Evolutionary conservation across 2,888 invertebrate species (phyloP).

Genomic region (Scaptomyza flava): DNA sequence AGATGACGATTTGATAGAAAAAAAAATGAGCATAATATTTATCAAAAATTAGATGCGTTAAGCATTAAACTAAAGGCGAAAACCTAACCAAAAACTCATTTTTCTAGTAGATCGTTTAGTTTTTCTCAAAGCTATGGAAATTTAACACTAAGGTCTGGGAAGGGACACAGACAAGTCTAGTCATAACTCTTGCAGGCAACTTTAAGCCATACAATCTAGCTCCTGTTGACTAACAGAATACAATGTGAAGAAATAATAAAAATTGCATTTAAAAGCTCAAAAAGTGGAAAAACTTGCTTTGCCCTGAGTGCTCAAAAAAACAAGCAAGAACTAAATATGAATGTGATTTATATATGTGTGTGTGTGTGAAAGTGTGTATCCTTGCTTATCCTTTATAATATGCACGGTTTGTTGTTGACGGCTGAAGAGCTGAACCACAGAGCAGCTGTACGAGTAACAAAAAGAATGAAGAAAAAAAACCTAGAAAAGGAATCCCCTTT

Average conservation of each 20-base stretch:
- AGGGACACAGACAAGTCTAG: too few species aligned
- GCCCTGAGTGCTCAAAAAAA: conserved; percentile 50
- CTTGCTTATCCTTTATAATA: conserved; percentile 69
- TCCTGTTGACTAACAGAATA: background rate
- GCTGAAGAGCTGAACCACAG: conserved; percentile 62
- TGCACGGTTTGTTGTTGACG: conserved; percentile 56
- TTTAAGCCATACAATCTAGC: conserved; percentile 1
- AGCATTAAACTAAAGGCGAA: too few species aligned
- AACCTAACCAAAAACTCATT: too few species aligned
- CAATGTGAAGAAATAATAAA: conserved; percentile 29
- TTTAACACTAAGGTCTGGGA: too few species aligned
- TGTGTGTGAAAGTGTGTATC: conserved; percentile 33
- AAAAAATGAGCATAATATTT: conserved; percentile 22
- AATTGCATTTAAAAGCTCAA: conserved; percentile 53
- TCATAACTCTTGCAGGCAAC: background rate
- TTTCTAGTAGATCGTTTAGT: too few species aligned
- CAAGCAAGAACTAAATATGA: conserved; percentile 47
- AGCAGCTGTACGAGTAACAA: conserved; percentile 43
- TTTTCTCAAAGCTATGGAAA: too few species aligned
- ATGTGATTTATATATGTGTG: conserved; percentile 33
- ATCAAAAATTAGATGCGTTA: conserved; percentile 34
- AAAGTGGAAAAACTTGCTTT: conserved; percentile 65
- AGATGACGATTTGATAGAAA: conserved; percentile 8
- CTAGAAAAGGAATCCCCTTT: conserved; percentile 32
- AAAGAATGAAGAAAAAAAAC: conserved; percentile 23